A percentile compares a stretch with the other conserved stretches of the same genome.
phyloP scores from a whole-genome alignment of 1,140 invertebrate genomes.

The Papilio polyxenes region DNA sequence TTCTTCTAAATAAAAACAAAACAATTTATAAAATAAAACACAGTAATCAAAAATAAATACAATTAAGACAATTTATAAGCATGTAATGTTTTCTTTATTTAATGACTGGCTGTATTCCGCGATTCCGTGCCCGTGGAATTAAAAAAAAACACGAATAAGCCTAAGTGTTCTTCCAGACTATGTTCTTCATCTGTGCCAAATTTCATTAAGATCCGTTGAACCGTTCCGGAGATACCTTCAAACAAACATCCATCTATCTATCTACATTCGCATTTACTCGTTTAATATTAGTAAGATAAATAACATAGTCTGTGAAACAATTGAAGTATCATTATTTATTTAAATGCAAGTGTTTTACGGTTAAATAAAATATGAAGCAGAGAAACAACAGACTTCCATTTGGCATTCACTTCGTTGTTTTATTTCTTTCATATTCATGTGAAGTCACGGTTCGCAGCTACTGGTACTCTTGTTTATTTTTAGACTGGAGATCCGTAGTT shows the following conservation, averaged over 20 bases:
- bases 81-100: neutral
- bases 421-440: slow-evolving; percentile 4
- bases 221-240: too few species aligned
- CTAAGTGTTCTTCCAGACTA: too few species aligned
- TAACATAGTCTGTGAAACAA: too few species aligned
- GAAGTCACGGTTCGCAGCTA: neutral
- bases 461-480: slow-evolving; percentile 17
- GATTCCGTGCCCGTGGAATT: too few species aligned
- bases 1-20: too few species aligned
- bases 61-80: neutral
- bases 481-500: neutral
- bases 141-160: too few species aligned
- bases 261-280: too few species aligned
- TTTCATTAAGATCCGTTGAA: too few species aligned
- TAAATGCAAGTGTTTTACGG: neutral
- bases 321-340: neutral
- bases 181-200: too few species aligned
- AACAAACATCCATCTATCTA: too few species aligned
- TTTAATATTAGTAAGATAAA: neutral
- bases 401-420: neutral
- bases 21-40: neutral
- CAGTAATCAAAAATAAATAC: too few species aligned
- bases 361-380: slow-evolving; percentile 2
- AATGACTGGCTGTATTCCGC: neutral
- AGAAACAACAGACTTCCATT: neutral